Evolutionary conservation across 2,797 vertebrate species (phyloP).

Genomic region (Cheirogaleus major): DNA sequence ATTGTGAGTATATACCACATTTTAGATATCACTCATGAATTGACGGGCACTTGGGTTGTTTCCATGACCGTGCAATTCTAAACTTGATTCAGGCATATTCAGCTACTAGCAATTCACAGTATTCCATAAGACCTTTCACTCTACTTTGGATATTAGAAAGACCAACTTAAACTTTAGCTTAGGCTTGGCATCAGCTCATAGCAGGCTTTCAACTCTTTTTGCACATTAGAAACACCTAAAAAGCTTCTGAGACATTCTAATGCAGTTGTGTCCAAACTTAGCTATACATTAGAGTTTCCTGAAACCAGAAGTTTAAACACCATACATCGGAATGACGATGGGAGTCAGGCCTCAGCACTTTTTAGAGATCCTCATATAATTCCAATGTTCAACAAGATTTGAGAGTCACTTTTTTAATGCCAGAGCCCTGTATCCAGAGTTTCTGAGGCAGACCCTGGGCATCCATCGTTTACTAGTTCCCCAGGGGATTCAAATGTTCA

Average conservation of each 20-base stretch:
- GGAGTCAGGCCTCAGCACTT: background rate
- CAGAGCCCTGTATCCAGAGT: background rate
- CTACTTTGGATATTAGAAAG: background rate
- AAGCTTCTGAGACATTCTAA: background rate
- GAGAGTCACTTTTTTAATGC: background rate
- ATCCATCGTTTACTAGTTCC: background rate
- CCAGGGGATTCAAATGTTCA: background rate
- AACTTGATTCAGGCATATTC: background rate
- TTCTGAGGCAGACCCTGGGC: background rate
- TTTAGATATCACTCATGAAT: no score
- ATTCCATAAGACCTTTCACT: background rate
- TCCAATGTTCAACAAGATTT: background rate
- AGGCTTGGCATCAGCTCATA: background rate
- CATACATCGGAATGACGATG: background rate
- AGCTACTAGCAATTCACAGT: background rate
- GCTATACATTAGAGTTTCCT: background rate
- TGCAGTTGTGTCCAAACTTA: background rate
- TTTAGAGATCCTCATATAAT: background rate
- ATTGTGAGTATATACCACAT: no score
- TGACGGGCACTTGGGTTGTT: background rate
- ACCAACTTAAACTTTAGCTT: background rate
- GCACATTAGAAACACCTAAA: background rate
- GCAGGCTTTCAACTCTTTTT: background rate
- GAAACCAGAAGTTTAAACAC: background rate
- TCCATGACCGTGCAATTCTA: background rate